A percentile compares a stretch with the other conserved stretches of the same genome.
phyloP scores from a whole-genome alignment of 2,888 invertebrate genomes.

The Teleiodes luculella region DNA sequence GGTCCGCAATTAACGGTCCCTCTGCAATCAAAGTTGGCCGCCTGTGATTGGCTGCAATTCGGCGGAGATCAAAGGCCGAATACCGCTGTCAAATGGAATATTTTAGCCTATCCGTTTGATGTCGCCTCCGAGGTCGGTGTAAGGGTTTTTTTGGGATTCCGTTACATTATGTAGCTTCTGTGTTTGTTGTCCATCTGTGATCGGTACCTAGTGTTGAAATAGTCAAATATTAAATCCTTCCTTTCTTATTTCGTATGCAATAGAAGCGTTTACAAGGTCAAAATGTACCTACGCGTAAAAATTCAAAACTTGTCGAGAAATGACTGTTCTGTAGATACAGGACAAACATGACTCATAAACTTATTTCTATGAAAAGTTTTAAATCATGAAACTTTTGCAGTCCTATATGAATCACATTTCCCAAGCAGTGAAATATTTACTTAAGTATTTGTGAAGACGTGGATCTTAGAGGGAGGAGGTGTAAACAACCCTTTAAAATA shows the following conservation, averaged over 20 bases:
- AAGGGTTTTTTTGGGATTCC: conserved; percentile 7
- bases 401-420: neutral
- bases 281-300: too few species aligned
- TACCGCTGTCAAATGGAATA: conserved; percentile 71
- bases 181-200: neutral
- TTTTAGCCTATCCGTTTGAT: conserved; percentile 40
- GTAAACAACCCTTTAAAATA: conserved; percentile 72
- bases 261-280: too few species aligned
- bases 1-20: conserved; percentile 69
- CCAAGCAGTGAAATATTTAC: conserved; percentile 7
- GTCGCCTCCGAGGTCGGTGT: neutral
- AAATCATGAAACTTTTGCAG: too few species aligned
- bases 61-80: conserved; percentile 60
- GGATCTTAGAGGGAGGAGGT: conserved; percentile 39
- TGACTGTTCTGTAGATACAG: too few species aligned
- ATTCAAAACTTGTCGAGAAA: too few species aligned
- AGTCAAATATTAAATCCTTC: too few species aligned
- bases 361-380: too few species aligned
- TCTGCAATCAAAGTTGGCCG: conserved; percentile 66
- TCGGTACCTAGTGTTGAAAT: neutral
- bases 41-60: conserved; percentile 67
- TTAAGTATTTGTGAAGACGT: conserved; percentile 13
- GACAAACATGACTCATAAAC: too few species aligned
- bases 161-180: conserved; percentile 1
- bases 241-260: too few species aligned